phyloP scores from a whole-genome alignment of 2,113 vertebrate genomes.

The Ceyx margarethae region DNA sequence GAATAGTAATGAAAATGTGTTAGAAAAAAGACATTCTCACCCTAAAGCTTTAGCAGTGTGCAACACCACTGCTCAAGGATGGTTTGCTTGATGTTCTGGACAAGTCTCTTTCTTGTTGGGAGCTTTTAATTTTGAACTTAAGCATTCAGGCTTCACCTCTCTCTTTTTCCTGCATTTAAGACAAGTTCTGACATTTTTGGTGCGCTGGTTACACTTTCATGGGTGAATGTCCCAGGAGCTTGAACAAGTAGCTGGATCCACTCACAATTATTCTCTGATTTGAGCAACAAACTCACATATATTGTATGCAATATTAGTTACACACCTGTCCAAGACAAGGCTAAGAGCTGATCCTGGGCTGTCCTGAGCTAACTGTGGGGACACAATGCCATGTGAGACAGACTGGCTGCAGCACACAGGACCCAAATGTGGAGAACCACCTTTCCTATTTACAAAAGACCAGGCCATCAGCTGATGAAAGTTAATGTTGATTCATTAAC shows the following conservation, averaged over 20 bases:
- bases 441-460: background rate
- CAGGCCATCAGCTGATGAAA: background rate
- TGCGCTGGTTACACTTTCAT: background rate
- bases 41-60: background rate
- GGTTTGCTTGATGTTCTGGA: background rate
- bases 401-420: background rate
- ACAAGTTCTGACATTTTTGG: background rate
- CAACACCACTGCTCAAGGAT: background rate
- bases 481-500: background rate
- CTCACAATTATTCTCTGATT: background rate
- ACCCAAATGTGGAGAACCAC: background rate
- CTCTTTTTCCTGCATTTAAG: background rate
- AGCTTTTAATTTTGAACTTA: background rate
- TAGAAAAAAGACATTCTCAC: background rate
- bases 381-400: rapidly evolving
- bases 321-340: background rate
- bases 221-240: background rate
- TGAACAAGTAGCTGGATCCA: background rate
- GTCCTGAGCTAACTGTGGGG: background rate
- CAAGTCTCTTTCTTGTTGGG: background rate
- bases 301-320: background rate
- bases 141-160: background rate
- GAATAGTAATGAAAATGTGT: background rate
- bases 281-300: background rate
- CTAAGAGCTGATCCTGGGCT: background rate